A percentile compares a stretch with the other conserved stretches of the same genome.
phyloP scores from a whole-genome alignment of 2,113 vertebrate genomes.

The Solenodon paradoxus region DNA sequence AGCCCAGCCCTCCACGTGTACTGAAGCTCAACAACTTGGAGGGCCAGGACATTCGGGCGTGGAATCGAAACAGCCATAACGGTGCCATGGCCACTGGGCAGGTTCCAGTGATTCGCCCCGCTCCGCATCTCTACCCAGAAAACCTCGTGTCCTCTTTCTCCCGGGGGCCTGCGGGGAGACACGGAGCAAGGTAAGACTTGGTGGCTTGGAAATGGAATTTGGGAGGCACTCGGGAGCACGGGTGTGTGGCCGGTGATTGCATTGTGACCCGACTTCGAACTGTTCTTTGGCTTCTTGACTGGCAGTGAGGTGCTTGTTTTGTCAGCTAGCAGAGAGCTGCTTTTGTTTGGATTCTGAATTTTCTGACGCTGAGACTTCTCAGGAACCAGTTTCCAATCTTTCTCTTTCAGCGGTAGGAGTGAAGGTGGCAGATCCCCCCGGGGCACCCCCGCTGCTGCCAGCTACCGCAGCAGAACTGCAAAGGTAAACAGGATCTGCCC shows the following conservation, averaged over 20 bases:
- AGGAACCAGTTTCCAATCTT: not conserved
- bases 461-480: slow-evolving; percentile 46
- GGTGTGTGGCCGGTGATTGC: not conserved
- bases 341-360: not conserved
- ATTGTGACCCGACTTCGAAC: not conserved
- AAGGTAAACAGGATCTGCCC: slow-evolving; percentile 60
- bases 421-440: slow-evolving; percentile 14
- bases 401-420: slow-evolving; percentile 20
- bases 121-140: slow-evolving; percentile 36
- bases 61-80: not conserved
- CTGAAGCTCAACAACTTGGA: slow-evolving; percentile 48
- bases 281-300: not conserved
- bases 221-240: not conserved
- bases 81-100: not conserved
- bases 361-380: not conserved
- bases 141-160: slow-evolving; percentile 16
- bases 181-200: slow-evolving; percentile 61
- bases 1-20: slow-evolving; percentile 3
- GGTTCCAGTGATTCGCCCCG: not conserved
- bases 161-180: not conserved
- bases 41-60: accelerated
- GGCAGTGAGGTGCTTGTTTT: not conserved
- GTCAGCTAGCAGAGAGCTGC: not conserved
- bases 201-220: not conserved
- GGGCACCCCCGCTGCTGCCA: accelerated